Evolutionary conservation across 2,113 vertebrate genomes (phyloP).

Genomic region (Marmota flaviventris): DNA sequence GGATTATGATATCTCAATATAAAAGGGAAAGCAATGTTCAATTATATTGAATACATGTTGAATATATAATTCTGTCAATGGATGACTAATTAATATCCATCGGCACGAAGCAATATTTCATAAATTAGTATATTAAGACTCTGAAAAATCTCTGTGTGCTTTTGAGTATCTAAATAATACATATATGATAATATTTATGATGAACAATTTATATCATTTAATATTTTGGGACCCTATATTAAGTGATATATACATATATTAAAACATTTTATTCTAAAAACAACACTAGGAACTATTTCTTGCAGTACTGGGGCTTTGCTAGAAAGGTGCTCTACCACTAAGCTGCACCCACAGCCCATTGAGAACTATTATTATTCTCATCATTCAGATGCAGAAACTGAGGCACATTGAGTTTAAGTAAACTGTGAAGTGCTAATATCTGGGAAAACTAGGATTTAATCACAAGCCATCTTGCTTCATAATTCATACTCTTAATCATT

Average conservation of each 20-base stretch:
- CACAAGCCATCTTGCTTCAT: background rate
- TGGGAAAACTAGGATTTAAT: background rate
- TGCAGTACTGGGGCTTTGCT: background rate
- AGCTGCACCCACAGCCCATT: background rate
- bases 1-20: background rate
- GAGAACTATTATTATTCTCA: background rate
- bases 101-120: background rate
- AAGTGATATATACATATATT: background rate
- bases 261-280: constrained; percentile 22
- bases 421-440: background rate
- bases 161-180: constrained; percentile 33
- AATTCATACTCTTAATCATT: background rate
- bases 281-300: background rate
- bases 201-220: background rate
- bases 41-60: constrained; percentile 35
- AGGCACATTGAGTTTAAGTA: background rate
- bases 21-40: background rate
- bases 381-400: background rate
- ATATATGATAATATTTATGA: background rate
- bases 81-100: background rate
- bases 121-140: constrained; percentile 23
- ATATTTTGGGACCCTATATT: background rate
- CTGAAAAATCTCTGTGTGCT: background rate
- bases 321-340: too few relatives aligned
- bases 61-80: constrained; percentile 43